phyloP scores from a whole-genome alignment of 2,888 invertebrate genomes.

The Camponotus fellah region DNA sequence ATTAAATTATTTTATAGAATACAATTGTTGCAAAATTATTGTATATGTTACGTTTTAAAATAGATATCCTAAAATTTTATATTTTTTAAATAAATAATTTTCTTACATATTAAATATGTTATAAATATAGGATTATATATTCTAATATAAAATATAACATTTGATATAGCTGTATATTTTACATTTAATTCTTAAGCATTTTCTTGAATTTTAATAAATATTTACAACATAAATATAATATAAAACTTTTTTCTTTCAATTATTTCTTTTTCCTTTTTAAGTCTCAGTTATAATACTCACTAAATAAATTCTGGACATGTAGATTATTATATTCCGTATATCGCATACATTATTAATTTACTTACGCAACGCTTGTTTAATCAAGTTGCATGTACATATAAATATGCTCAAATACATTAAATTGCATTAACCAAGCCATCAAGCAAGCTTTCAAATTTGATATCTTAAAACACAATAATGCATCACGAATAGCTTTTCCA shows the following conservation, averaged over 20 bases:
- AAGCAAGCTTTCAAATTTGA: slow-evolving; percentile 26
- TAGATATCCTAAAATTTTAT: not conserved
- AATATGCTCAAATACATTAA: slow-evolving; percentile 38
- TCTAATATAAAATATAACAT: not conserved
- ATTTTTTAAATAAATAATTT: slow-evolving; percentile 13
- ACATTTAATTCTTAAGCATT: not conserved
- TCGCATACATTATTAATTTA: slow-evolving; percentile 21
- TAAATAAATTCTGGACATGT: not conserved
- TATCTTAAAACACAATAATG: slow-evolving; percentile 45
- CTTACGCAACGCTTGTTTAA: slow-evolving; percentile 30
- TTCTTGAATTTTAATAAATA: not conserved
- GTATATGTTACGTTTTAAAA: not conserved
- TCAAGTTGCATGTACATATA: slow-evolving; percentile 37
- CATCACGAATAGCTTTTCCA: slow-evolving; percentile 46
- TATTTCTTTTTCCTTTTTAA: not conserved
- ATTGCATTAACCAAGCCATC: slow-evolving; percentile 34
- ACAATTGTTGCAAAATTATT: not conserved
- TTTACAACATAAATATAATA: not conserved
- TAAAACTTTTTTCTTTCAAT: not conserved
- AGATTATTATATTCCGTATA: slow-evolving; percentile 27
- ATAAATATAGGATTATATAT: too few species aligned
- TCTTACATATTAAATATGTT: not conserved
- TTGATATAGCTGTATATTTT: too few species aligned
- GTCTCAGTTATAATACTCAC: not conserved
- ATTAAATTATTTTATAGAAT: not conserved